These are phyloP conservation scores for Atethmia centrago DNA, from an alignment of 2,888 invertebrate genomes.

Conservation along the genomic window DNA sequence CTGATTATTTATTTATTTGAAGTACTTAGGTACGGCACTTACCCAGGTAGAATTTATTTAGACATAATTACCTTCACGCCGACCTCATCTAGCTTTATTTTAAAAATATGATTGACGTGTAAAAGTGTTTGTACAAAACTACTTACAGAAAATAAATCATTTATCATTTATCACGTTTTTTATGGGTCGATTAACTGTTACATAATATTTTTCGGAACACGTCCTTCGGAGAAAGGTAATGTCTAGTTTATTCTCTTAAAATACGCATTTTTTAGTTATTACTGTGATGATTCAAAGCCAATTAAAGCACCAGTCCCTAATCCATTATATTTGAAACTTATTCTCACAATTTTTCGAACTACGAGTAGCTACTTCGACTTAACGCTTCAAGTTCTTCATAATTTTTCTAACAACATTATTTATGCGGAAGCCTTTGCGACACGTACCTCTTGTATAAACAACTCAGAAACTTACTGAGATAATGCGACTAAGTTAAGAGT, in stretches of 20 bases:
- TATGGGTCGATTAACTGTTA: background rate
- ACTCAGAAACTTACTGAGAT: constrained; percentile 28
- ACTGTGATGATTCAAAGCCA: background rate
- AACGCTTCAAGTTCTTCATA: background rate
- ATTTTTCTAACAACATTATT: constrained; percentile 29
- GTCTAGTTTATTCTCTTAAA: background rate
- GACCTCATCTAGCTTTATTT: too few species aligned
- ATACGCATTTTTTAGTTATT: background rate
- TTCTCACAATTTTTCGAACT: background rate
- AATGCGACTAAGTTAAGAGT: constrained; percentile 30
- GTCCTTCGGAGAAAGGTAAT: background rate
- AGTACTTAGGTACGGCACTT: background rate
- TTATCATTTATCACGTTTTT: too few species aligned
- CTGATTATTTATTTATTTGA: background rate
- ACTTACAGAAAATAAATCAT: too few species aligned
- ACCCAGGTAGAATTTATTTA: background rate
- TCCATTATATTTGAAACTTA: background rate
- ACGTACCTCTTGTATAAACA: constrained; percentile 33
- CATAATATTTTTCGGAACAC: too few species aligned
- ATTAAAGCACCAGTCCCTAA: too few species aligned
- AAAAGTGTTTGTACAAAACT: too few species aligned
- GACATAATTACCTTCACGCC: background rate
- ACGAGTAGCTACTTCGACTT: background rate
- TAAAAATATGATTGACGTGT: too few species aligned
- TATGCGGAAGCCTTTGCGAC: constrained; percentile 22